Conservation (phyloP, 2,888 invertebrate genomes). For the Zaprionus obscuricornis region DNA sequence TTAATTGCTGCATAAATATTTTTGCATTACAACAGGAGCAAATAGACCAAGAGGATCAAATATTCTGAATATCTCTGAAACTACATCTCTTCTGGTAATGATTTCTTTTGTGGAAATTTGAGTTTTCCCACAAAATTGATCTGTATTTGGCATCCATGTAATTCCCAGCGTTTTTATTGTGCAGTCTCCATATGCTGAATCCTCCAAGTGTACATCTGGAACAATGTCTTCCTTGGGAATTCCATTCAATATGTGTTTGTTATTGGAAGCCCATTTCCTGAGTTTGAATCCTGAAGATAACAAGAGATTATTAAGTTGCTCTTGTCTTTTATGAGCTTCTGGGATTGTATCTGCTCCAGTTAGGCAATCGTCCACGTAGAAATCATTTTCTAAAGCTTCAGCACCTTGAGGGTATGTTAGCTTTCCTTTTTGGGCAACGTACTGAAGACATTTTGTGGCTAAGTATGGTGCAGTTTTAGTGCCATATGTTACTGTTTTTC, state of each 20-base stretch:
- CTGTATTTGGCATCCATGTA: neutral
- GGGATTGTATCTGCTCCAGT: too few species aligned
- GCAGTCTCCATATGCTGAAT: too few species aligned
- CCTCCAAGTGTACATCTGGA: neutral
- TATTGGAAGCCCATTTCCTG: conserved; percentile 3
- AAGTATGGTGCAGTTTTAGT: too few species aligned
- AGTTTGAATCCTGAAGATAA: conserved; percentile 5
- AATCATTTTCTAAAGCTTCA: too few species aligned
- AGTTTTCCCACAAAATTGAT: neutral
- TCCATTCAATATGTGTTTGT: neutral
- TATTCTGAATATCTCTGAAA: neutral
- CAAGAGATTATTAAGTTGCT: too few species aligned
- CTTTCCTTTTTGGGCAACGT: too few species aligned
- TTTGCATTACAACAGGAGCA: conserved; percentile 26
- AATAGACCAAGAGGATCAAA: conserved; percentile 33
- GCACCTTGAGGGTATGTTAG: too few species aligned
- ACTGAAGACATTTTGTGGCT: too few species aligned
- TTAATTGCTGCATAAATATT: conserved; percentile 1
- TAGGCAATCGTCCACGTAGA: too few species aligned
- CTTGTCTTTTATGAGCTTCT: too few species aligned
- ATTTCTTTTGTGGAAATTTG: neutral
- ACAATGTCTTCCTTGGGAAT: neutral
- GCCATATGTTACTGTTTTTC: too few species aligned
- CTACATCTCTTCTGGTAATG: neutral
- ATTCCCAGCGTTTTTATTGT: neutral